Percentiles rank a stretch among this genome's conserved stretches.
Evolutionary conservation across 2,113 vertebrate genomes (phyloP).

Genomic region (Piaya cayana): DNA sequence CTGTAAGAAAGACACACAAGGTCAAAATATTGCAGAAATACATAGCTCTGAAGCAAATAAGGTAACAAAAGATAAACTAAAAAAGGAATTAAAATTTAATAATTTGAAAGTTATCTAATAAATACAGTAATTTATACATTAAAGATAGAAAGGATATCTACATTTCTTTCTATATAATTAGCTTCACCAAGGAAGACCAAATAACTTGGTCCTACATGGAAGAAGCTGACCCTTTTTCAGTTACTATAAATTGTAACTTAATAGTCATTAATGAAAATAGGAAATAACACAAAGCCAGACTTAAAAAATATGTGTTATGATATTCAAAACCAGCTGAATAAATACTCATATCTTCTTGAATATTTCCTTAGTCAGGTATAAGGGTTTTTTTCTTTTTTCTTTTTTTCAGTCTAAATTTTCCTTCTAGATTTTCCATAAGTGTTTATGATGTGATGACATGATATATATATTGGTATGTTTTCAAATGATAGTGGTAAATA

Average conservation of each 20-base stretch:
- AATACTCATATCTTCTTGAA: neutral
- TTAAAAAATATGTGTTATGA: neutral
- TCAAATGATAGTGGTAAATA: neutral
- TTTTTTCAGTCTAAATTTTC: neutral
- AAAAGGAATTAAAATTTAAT: neutral
- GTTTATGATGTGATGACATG: fast-evolving
- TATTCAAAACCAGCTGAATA: neutral
- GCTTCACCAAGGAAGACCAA: neutral
- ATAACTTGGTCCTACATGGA: neutral
- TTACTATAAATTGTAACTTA: neutral
- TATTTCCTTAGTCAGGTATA: neutral
- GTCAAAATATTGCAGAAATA: neutral
- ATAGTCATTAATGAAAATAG: neutral
- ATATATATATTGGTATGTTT: neutral
- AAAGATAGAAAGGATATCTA: neutral
- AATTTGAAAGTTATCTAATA: neutral
- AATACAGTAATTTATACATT: neutral
- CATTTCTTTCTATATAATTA: neutral
- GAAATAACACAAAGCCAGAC: neutral
- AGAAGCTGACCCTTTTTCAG: neutral
- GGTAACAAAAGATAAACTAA: neutral
- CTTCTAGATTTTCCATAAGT: neutral
- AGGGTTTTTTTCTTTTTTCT: neutral
- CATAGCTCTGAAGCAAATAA: neutral
- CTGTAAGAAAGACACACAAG: neutral